These are phyloP conservation scores for Drosophila bocki DNA, from an alignment of 1,140 invertebrate genomes.

Conservation along the genomic window DNA sequence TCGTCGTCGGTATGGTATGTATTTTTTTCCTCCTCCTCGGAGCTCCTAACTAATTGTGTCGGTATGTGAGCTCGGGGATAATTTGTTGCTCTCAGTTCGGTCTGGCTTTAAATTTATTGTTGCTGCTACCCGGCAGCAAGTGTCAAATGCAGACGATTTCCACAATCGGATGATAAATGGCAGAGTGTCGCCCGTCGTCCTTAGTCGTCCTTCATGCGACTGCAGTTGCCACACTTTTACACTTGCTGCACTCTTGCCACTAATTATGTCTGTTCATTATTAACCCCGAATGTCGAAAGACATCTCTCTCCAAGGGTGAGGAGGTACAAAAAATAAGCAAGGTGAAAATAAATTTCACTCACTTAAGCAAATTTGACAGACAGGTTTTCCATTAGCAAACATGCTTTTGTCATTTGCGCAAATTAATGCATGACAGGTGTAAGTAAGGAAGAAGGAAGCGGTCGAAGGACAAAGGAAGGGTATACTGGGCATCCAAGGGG, in stretches of 20 bases:
- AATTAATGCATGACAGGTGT: constrained; percentile 68
- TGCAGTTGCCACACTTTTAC: constrained; percentile 23
- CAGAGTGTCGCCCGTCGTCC: constrained; percentile 17
- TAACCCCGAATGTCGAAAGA: constrained; percentile 61
- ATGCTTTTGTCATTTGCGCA: constrained; percentile 80
- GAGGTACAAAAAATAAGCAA: constrained; percentile 33
- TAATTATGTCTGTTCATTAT: constrained; percentile 77
- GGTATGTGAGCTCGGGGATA: constrained; percentile 42
- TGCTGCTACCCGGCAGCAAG: constrained; percentile 37
- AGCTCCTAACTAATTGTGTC: constrained; percentile 58
- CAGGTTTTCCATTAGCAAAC: constrained; percentile 78
- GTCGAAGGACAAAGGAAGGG: not conserved
- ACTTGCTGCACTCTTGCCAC: constrained; percentile 39
- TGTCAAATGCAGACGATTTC: constrained; percentile 72
- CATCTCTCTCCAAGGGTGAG: constrained; percentile 2
- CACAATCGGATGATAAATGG: constrained; percentile 56
- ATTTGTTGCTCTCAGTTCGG: constrained; percentile 67
- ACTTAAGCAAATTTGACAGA: constrained; percentile 75
- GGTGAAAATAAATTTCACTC: constrained; percentile 71
- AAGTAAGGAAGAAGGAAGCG: not conserved
- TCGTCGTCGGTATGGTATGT: constrained; percentile 5
- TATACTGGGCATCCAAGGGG: not conserved
- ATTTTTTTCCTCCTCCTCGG: constrained; percentile 1
- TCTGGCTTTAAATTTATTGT: constrained; percentile 74
- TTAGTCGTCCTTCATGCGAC: constrained; percentile 2